These are phyloP conservation scores for Myripristis murdjan DNA, from an alignment of 2,797 vertebrate species.

Conservation along the genomic window DNA sequence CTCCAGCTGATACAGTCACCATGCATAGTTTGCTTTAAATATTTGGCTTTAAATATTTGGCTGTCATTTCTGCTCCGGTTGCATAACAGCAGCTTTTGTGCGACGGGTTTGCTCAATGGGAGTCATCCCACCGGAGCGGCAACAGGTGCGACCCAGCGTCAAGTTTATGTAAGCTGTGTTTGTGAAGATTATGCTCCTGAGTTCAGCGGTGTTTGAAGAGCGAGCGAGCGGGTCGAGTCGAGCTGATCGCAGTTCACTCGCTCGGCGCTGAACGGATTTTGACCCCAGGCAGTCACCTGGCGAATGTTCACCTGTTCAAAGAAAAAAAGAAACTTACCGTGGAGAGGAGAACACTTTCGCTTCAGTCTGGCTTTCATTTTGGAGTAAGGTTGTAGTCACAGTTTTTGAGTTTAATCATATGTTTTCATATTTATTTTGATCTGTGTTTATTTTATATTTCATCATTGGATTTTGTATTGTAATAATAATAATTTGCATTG, in stretches of 20 bases:
- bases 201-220: conserved; percentile 51
- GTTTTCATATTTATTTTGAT: too few species aligned
- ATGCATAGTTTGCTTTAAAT: too few species aligned
- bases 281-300: too few species aligned
- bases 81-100: conserved; percentile 60
- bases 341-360: too few species aligned
- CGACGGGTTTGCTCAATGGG: conserved; percentile 51
- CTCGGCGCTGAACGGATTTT: background rate
- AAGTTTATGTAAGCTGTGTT: conserved; percentile 62
- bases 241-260: background rate
- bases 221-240: background rate
- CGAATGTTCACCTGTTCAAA: too few species aligned
- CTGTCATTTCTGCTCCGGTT: conserved; percentile 39
- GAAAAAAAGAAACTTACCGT: too few species aligned
- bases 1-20: background rate
- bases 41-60: conserved; percentile 1
- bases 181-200: conserved; percentile 18
- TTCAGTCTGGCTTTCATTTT: too few species aligned
- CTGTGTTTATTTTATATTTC: too few species aligned
- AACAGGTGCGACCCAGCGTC: conserved; percentile 49
- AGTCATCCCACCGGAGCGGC: conserved; percentile 11
- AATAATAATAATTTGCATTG: too few species aligned
- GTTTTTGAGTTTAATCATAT: too few species aligned
- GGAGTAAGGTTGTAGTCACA: too few species aligned
- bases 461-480: too few species aligned